Evolutionary conservation across 2,888 invertebrate genomes (phyloP).

Genomic region (Leptura quadrifasciata): DNA sequence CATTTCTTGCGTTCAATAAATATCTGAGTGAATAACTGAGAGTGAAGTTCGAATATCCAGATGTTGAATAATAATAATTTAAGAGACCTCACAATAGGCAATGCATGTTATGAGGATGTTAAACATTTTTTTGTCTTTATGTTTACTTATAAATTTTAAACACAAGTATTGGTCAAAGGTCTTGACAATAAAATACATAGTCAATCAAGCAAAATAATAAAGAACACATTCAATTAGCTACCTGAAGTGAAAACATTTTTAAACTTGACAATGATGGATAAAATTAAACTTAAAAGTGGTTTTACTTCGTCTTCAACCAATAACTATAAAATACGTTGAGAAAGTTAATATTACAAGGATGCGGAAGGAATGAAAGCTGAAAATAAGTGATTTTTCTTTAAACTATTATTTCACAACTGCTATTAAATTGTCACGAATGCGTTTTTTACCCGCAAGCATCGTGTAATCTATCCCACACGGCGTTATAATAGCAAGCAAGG

Average conservation of each 20-base stretch:
- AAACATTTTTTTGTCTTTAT: conserved; percentile 1
- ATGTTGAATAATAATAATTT: conserved; percentile 9
- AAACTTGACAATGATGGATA: neutral
- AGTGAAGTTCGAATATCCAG: neutral
- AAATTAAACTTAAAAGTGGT: neutral
- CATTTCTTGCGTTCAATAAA: conserved; percentile 7
- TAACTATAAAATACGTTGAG: neutral
- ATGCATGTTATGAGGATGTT: neutral
- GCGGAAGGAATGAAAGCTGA: neutral
- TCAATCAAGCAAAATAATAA: conserved; percentile 17
- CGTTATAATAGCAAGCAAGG: no score
- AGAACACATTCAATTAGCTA: conserved; percentile 21
- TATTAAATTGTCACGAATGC: no score
- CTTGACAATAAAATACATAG: conserved; percentile 14
- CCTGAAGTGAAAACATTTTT: neutral
- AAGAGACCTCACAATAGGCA: neutral
- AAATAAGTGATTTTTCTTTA: neutral
- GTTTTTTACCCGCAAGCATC: no score
- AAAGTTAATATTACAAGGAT: neutral
- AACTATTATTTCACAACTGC: no score
- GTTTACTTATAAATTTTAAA: conserved; percentile 13
- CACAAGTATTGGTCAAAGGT: neutral
- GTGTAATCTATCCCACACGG: no score
- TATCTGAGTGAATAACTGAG: conserved; percentile 20
- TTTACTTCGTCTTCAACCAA: neutral